These are phyloP conservation scores for Eumaeus atala DNA, from an alignment of 1,140 invertebrate genomes.

Conservation along the genomic window DNA sequence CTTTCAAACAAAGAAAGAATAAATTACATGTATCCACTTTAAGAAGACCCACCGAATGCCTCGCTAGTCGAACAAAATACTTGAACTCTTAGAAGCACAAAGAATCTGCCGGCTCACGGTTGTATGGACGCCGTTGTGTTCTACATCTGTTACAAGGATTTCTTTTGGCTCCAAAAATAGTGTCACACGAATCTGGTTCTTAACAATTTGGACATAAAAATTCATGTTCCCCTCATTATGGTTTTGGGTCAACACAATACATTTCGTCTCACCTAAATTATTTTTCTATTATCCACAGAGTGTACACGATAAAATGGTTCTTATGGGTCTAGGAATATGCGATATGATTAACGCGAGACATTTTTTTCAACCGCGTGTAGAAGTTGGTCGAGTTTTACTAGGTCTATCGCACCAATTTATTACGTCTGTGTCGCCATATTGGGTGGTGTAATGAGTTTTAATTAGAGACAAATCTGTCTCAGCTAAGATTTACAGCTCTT, in stretches of 20 bases:
- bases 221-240: slow-evolving; percentile 8
- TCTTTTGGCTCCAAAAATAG: slow-evolving; percentile 13
- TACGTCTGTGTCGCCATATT: slow-evolving; percentile 28
- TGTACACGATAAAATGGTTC: neutral
- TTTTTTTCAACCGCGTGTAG: neutral
- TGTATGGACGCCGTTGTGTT: slow-evolving; percentile 32
- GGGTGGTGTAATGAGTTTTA: slow-evolving; percentile 34
- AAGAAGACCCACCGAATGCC: slow-evolving; percentile 28
- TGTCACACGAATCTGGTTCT: slow-evolving; percentile 13
- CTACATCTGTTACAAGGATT: slow-evolving; percentile 50
- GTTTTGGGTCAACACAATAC: slow-evolving; percentile 25
- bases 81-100: slow-evolving; percentile 34
- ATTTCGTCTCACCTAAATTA: slow-evolving; percentile 13
- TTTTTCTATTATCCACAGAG: neutral
- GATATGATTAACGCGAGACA: neutral
- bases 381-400: neutral
- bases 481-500: slow-evolving; percentile 21
- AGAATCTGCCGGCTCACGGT: slow-evolving; percentile 33
- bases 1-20: slow-evolving; percentile 58
- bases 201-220: slow-evolving; percentile 6
- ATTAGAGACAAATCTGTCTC: slow-evolving; percentile 26
- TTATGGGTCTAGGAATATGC: slow-evolving; percentile 1
- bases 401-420: slow-evolving; percentile 23
- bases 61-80: slow-evolving; percentile 17
- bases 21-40: slow-evolving; percentile 42